phyloP scores from a whole-genome alignment of 2,113 vertebrate species.

The Nasalis larvatus region DNA sequence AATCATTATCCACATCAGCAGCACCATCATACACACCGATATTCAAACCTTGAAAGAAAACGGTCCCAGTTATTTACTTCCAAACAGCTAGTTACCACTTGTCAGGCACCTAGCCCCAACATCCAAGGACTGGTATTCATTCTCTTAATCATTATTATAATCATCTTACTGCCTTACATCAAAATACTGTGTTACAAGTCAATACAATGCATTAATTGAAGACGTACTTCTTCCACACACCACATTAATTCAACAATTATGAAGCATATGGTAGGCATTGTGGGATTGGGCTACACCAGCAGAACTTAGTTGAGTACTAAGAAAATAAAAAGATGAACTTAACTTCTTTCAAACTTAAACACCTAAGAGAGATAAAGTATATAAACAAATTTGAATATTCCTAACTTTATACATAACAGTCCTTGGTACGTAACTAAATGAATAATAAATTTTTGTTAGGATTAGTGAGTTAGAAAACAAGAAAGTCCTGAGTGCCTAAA shows the following conservation, averaged over 20 bases:
- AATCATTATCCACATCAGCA: background rate
- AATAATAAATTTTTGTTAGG: background rate
- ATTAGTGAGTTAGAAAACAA: background rate
- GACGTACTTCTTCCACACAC: background rate
- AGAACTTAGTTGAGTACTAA: background rate
- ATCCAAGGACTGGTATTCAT: background rate
- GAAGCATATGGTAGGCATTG: no score
- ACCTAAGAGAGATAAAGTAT: background rate
- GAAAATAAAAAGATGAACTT: background rate
- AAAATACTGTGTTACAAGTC: background rate
- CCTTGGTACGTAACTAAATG: background rate
- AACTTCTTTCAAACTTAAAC: background rate
- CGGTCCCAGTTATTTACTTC: background rate
- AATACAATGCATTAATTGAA: background rate
- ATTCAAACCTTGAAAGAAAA: background rate
- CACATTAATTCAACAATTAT: background rate
- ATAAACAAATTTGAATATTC: background rate
- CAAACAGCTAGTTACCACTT: background rate
- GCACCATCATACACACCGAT: background rate
- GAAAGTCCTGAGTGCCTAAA: background rate
- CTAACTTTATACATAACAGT: background rate
- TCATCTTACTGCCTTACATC: background rate
- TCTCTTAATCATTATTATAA: background rate
- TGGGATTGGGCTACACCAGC: background rate
- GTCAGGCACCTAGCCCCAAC: background rate